phyloP scores from a whole-genome alignment of 2,113 vertebrate species.

The Anthoscopus minutus region DNA sequence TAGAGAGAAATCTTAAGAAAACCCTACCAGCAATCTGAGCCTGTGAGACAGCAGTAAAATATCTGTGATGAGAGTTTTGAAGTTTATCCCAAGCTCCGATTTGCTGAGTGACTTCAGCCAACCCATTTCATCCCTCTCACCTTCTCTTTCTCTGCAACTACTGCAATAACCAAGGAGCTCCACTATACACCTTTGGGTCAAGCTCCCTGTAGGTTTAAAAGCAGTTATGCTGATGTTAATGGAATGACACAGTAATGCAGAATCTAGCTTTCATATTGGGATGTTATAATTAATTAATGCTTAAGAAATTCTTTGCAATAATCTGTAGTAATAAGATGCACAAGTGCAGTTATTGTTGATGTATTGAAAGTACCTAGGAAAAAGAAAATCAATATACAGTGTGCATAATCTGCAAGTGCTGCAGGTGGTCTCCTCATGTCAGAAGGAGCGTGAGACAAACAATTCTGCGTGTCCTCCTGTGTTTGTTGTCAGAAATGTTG shows the following conservation, averaged over 20 bases:
- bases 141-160: not conserved
- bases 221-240: not conserved
- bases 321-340: not conserved
- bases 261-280: not conserved
- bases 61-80: not conserved
- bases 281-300: constrained; percentile 36
- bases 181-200: not conserved
- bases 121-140: not conserved
- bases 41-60: not conserved
- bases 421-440: not conserved
- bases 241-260: not conserved
- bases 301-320: not conserved
- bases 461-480: not conserved
- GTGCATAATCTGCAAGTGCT: not conserved
- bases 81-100: not conserved
- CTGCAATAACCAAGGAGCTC: not conserved
- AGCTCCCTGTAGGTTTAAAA: not conserved
- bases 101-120: not conserved
- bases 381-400: not conserved
- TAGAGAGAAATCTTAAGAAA: not conserved
- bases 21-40: not conserved
- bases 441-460: not conserved
- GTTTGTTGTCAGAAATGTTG: not conserved
- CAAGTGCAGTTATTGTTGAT: not conserved
- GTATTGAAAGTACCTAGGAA: not conserved